Percentiles rank a stretch among this genome's conserved stretches.
Evolutionary conservation across 2,888 invertebrate genomes (phyloP).

Genomic region (Bhutanitis thaidina): DNA sequence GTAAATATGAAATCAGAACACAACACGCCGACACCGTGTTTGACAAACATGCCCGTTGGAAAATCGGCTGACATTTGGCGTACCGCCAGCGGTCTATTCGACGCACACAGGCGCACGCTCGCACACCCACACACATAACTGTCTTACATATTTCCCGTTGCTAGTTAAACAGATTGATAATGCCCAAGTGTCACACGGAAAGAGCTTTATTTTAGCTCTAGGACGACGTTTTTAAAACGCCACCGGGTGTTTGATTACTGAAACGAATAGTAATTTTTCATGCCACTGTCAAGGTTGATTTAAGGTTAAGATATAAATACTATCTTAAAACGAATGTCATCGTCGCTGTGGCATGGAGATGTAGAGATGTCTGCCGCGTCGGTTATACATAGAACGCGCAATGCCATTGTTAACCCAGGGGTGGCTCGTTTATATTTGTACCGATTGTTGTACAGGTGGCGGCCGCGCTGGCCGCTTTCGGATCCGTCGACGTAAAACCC

Average conservation of each 20-base stretch:
- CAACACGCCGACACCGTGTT: conserved; percentile 25
- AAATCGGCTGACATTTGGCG: conserved; percentile 38
- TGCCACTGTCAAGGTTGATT: conserved; percentile 77
- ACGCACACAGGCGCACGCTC: conserved; percentile 29
- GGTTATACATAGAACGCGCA: conserved; percentile 37
- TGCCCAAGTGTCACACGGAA: conserved; percentile 69
- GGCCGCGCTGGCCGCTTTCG: conserved; percentile 75
- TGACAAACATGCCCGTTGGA: conserved; percentile 30
- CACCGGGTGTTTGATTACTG: conserved; percentile 56
- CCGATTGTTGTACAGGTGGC: conserved; percentile 13
- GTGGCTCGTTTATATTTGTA: conserved; percentile 25
- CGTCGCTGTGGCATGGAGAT: conserved; percentile 35
- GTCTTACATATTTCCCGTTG: conserved; percentile 47
- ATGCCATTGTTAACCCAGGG: conserved; percentile 33
- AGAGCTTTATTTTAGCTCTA: conserved; percentile 61
- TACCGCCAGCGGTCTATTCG: conserved; percentile 26
- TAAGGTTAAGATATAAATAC: conserved; percentile 74
- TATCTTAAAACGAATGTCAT: conserved; percentile 45
- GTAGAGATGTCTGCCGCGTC: conserved; percentile 28
- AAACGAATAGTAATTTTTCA: conserved; percentile 64
- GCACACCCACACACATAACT: conserved; percentile 23
- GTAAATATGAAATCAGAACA: conserved; percentile 4
- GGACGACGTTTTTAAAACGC: conserved; percentile 41
- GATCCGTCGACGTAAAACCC: conserved; percentile 82
- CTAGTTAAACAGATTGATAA: conserved; percentile 75